Evolutionary conservation across 2,888 invertebrate genomes (phyloP), one percentile per base, ranked within the genome.

Genomic region (Sinopyrophorus schimmeli): DNA sequence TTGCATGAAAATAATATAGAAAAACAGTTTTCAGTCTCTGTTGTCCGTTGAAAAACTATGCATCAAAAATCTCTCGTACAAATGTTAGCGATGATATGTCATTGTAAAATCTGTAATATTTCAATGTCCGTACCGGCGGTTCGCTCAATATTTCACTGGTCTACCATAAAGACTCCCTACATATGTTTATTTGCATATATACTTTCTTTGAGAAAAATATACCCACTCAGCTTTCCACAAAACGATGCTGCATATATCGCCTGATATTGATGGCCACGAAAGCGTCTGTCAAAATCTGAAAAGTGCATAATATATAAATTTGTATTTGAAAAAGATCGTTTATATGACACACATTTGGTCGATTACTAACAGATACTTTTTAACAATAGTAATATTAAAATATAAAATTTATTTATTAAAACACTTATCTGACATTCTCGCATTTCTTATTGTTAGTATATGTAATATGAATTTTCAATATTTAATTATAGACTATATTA

Each of bases 21-120:
- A 35, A 35, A 20, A n/a, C 15, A 14, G 37, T 10, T 11, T 39
- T 23, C 17, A 11, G 15, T 32, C 5, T 32, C 17, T 31, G 24
- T n/a, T 46, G 46, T 32, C 38, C 46, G 46, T 38, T 20, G 27
- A 38, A 32, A 50, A 55, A 53, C 63, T 64, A 72, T 72, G 64
- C 66, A 71, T 73, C 72, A 73, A 71, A 71, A 72, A 69, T 71
- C 70, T 71, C 63, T 65, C 65, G 57, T 67, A 68, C 70, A 70
- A 71, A 71, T 68, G 69, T 65, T 65, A 60, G 64, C 69, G 72
- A 73, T 73, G 72, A 73, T 73, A 72, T 68, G 72, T 72, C 71
- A 71, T 70, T 68, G 67, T 71, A 67, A 73, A 73, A 73, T 70
- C 69, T 65, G 65, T 62, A 61, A 71, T 71, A 69, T 70, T 70